Percentiles rank a stretch among this genome's conserved stretches.
Conservation (phyloP, 2,888 invertebrate genomes). For the Drosophila anomalata region DNA sequence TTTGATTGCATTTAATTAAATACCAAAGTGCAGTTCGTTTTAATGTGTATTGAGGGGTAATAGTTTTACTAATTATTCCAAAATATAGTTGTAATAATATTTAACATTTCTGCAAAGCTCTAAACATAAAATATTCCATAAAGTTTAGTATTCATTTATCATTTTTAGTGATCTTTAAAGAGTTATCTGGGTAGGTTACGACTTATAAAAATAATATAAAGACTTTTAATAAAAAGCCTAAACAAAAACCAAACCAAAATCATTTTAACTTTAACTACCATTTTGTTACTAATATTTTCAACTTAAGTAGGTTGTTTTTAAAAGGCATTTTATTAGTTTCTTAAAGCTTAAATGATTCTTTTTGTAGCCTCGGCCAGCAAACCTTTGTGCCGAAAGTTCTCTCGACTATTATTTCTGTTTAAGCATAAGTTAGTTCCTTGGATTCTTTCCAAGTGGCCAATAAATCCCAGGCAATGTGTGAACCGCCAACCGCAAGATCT, state of each 20-base stretch:
- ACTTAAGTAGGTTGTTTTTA: neutral
- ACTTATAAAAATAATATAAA: too few species aligned
- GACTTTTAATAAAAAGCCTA: too few species aligned
- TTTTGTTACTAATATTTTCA: too few species aligned
- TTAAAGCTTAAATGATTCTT: neutral
- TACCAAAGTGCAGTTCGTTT: neutral
- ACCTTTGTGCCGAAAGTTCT: neutral
- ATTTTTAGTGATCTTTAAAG: neutral
- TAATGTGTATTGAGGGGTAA: too few species aligned
- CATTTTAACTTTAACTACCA: too few species aligned
- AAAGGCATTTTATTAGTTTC: neutral
- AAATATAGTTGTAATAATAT: neutral
- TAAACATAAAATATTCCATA: neutral
- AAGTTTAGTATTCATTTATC: neutral
- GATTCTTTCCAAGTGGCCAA: conserved; percentile 37
- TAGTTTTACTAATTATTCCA: neutral
- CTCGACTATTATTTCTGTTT: neutral
- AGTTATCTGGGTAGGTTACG: neutral
- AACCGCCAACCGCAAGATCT: conserved; percentile 48
- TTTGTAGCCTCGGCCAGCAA: neutral
- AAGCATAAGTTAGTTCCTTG: conserved; percentile 4
- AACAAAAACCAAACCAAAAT: too few species aligned
- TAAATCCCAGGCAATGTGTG: conserved; percentile 60
- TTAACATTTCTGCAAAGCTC: neutral
- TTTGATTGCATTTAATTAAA: conserved; percentile 7